Base-by-base conservation (phyloP, 2,888 invertebrate genomes). In the Pseudococcus jackbeardsleyi region DNA sequence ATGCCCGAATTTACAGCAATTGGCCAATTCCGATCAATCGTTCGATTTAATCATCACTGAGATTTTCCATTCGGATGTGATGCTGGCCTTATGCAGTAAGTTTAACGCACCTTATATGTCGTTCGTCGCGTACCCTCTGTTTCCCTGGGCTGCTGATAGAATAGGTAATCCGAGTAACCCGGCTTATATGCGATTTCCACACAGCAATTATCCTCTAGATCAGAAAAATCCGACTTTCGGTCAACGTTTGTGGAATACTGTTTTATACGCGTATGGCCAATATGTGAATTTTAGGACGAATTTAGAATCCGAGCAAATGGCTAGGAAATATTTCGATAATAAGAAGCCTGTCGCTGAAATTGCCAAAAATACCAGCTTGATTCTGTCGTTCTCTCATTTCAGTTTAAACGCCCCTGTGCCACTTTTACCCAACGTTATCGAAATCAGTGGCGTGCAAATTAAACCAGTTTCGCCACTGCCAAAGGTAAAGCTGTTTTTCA, bases 381-480 rank as follows among this genome's bases (percentile, higher is more conserved):
- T 93, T 54, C 90, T 93, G 50, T 90, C 93, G 0, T 93, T 93
- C 90, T 91, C 92, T 15, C 94, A 94, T 90, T 92, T 92, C 82
- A 93, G 93, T 90, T 92, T 92, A 89, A 92, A 92, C 85, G 89
- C 91, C 9, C 92, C 93, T 0, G 91, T 91, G 7, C 93, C 94
- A 0, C 92, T 92, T 46, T 91, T 93, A 7, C 94, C 94, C 0
- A 93, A 93, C 90, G 91, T 93, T 89, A 91, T 94, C 6, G 93
- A 94, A 90, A 92, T 94, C 84, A 94, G 94, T 46, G 94, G 94
- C 46, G 90, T 92, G 82, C 94, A 94, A 91, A 59, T 89, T 77
- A 86, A 85, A 84, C 72, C 77, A 54, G 86, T 54, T 19, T 39
- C 22, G 42, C 84, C 77, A 11, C 88, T 89, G 50, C 88, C 89